Conservation (phyloP, 2,113 vertebrate genomes). For the Myrmophylax atrothorax region DNA sequence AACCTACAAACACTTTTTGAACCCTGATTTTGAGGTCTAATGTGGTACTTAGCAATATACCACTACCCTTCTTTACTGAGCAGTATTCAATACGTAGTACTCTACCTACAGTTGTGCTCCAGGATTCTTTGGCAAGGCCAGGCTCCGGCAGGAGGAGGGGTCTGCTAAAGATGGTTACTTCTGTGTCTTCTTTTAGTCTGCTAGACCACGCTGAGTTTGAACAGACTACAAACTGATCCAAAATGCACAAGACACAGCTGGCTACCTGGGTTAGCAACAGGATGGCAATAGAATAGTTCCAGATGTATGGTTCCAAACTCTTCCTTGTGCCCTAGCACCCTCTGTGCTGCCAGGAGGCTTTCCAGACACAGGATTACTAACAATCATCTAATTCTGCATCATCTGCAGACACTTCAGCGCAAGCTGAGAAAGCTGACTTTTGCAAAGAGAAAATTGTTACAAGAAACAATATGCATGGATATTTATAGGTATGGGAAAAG, state of each 20-base stretch:
- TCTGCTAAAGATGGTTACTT: neutral
- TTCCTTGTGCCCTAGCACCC: neutral
- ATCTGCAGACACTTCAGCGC: neutral
- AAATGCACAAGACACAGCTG: neutral
- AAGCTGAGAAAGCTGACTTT: neutral
- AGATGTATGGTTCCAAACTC: neutral
- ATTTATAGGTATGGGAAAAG: neutral
- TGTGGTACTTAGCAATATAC: neutral
- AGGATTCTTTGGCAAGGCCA: neutral
- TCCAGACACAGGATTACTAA: neutral
- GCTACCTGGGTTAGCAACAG: neutral
- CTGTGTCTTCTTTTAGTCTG: neutral
- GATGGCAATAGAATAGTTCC: neutral
- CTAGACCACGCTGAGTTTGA: neutral
- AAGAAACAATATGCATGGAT: neutral
- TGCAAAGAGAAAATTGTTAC: neutral
- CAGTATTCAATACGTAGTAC: neutral
- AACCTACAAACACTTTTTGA: neutral
- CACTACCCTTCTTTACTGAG: neutral
- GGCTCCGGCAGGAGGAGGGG: neutral
- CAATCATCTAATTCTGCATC: neutral
- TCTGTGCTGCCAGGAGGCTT: neutral
- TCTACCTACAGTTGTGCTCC: neutral
- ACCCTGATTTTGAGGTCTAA: neutral
- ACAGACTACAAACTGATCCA: neutral